A percentile compares a stretch with the other conserved stretches of the same genome.
Evolutionary conservation across 1,140 invertebrate species (phyloP).

Genomic region (Melipona quadrifasciata): DNA sequence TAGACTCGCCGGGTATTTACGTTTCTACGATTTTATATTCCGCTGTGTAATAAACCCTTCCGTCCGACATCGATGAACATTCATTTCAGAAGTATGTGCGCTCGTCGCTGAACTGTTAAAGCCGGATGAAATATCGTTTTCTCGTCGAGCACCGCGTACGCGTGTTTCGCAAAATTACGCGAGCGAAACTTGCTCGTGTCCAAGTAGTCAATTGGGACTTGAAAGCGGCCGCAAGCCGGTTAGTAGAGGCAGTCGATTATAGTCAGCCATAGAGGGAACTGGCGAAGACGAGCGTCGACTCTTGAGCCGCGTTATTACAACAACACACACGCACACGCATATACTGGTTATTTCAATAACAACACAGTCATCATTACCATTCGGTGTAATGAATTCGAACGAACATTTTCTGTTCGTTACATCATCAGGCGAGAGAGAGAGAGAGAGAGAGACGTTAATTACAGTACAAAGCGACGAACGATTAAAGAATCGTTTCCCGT

Average conservation of each 20-base stretch:
- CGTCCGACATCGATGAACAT: neutral
- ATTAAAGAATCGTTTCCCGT: neutral
- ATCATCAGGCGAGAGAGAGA: neutral
- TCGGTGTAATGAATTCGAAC: neutral
- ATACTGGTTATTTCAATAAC: neutral
- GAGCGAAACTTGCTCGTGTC: neutral
- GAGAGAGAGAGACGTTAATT: too few relatives aligned
- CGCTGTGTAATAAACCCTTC: too few relatives aligned
- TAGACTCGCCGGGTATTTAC: too few relatives aligned
- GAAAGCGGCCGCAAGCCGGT: conserved; percentile 18
- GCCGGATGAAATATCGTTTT: too few relatives aligned
- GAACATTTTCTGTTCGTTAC: neutral
- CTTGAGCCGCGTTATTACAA: neutral
- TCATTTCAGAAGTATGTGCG: neutral
- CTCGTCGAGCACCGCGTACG: too few relatives aligned
- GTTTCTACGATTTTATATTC: too few relatives aligned
- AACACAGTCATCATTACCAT: neutral
- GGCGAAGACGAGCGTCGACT: neutral
- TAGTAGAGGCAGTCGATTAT: conserved; percentile 37
- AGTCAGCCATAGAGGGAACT: conserved; percentile 14
- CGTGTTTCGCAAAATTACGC: neutral
- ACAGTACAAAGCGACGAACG: neutral
- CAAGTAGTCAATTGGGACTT: neutral
- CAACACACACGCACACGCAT: too few relatives aligned
- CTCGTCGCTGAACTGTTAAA: too few relatives aligned